These are phyloP conservation scores for Callinectes sapidus DNA, from an alignment of 2,888 invertebrate species.

Conservation along the genomic window DNA sequence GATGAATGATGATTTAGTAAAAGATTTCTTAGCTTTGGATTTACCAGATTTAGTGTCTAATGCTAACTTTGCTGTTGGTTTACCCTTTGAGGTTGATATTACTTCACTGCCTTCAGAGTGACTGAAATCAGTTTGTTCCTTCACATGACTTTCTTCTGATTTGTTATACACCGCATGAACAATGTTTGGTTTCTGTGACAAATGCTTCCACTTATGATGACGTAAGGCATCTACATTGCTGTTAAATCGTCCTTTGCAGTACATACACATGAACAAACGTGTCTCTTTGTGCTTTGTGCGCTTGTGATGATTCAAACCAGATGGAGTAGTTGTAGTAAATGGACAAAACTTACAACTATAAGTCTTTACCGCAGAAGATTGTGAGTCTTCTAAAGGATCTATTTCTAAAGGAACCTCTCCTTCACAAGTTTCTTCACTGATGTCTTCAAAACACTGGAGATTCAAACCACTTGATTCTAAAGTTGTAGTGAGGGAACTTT, in stretches of 20 bases:
- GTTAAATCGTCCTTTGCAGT: conserved; percentile 67
- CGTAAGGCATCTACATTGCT: conserved; percentile 51
- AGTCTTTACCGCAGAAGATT: background rate
- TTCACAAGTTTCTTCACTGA: conserved; percentile 14
- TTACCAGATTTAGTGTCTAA: conserved; percentile 17
- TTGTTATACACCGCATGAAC: conserved; percentile 19
- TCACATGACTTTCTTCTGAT: background rate
- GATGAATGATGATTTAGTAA: conserved; percentile 13
- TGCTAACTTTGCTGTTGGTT: background rate
- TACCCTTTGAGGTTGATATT: background rate
- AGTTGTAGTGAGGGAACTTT: background rate
- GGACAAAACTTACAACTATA: conserved; percentile 63
- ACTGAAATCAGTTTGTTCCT: background rate
- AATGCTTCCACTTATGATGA: conserved; percentile 66
- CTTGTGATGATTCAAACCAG: conserved; percentile 54
- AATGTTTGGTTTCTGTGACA: conserved; percentile 45
- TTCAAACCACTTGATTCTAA: background rate
- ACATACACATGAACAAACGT: conserved; percentile 59
- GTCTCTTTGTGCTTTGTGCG: conserved; percentile 58
- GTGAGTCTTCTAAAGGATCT: conserved; percentile 2
- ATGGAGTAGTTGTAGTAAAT: conserved; percentile 50
- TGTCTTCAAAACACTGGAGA: background rate
- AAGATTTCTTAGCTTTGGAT: conserved; percentile 45
- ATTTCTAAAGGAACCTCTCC: background rate
- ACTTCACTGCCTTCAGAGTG: conserved; percentile 36